Evolutionary conservation across 2,888 invertebrate genomes (phyloP), one percentile per base, ranked within the genome.

Genomic region (Habrosyne pyritoides): DNA sequence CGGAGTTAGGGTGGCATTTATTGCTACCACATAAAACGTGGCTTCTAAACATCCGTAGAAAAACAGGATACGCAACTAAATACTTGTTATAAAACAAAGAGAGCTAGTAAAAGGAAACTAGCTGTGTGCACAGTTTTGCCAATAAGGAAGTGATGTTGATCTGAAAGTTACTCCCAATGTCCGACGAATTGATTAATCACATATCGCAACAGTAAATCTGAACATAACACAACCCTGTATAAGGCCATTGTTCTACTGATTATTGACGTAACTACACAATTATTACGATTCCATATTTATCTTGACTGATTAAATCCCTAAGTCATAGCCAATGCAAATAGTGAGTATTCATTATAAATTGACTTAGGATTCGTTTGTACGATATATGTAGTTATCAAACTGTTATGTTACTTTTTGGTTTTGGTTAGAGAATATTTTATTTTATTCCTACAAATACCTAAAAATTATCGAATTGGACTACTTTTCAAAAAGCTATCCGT

Each of bases 241-340:
- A 8, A 42, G 18, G 42, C 18, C 42, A 42, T 18, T 42, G 42
- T 42, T 42, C 18, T 42, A 18, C 14, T 42, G 2, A 18, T 18
- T 42, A 18, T 18, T 18, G 24, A 42, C 42, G 18, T 42, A 18
- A 42, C 42, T 42, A 42, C 42, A 36, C 61, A 69, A 70, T 67
- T 66, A 75, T 69, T 69, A 62, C n/a, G 55, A 64, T 64, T 61
- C 60, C 67, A 64, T 84, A 74, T 83, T 80, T 81, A 63, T 71
- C 56, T 59, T 66, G 68, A 58, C 64, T 79, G 80, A 84, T 83
- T 81, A 76, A 71, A 75, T 71, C 66, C 69, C 69, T 68, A 67
- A 64, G 67, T 63, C 67, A 63, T 24, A 24, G 36, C 14, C 36
- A 42, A 42, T 2, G 42, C 18, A 42, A 42, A 42, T 42, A 18